These are phyloP conservation scores for Ips nitidus DNA, from an alignment of 1,140 invertebrate species.

Conservation along the genomic window DNA sequence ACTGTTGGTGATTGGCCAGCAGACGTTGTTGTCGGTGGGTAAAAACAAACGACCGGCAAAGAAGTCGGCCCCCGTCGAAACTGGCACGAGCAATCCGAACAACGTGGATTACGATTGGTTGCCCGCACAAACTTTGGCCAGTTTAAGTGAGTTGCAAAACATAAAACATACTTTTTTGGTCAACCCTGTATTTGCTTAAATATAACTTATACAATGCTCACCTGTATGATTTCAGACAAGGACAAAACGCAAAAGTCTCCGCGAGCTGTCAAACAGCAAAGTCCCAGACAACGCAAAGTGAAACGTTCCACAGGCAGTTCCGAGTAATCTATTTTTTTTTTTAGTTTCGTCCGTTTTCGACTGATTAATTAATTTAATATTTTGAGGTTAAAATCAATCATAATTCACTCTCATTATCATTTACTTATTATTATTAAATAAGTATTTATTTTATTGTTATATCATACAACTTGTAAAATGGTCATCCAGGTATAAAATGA, in stretches of 20 bases:
- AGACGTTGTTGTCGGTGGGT: constrained; percentile 80
- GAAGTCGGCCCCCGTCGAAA: constrained; percentile 68
- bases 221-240: constrained; percentile 46
- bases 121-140: constrained; percentile 84
- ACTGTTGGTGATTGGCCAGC: constrained; percentile 86
- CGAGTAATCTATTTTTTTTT: not conserved
- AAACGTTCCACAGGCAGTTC: constrained; percentile 63
- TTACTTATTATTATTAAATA: too few species aligned
- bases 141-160: constrained; percentile 69
- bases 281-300: constrained; percentile 71
- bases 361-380: too few species aligned
- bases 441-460: too few species aligned
- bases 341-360: too few species aligned
- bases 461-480: too few species aligned
- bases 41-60: constrained; percentile 60
- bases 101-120: constrained; percentile 99
- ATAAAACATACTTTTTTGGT: not conserved
- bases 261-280: constrained; percentile 56
- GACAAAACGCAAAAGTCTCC: constrained; percentile 53
- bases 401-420: too few species aligned
- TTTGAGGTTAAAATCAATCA: too few species aligned
- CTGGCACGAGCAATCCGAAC: constrained; percentile 81
- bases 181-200: too few species aligned
- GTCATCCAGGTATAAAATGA: too few species aligned
- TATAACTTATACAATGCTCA: not conserved